A percentile compares a stretch with the other conserved stretches of the same genome.
Conservation (phyloP, 2,113 vertebrate genomes). For the Labeo catla region DNA sequence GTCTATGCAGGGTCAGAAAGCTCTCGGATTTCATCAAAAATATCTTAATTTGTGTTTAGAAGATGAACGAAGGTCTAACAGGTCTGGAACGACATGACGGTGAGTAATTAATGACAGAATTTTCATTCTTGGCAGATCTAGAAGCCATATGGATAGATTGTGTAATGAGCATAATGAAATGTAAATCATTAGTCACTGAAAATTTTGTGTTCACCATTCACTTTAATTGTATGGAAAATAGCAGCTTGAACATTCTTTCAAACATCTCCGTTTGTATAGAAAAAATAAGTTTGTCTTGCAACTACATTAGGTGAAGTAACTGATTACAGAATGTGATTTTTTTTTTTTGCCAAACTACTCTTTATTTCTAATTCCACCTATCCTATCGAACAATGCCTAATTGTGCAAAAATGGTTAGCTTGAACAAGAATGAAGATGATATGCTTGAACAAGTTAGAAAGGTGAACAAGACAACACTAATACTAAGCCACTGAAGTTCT, state of each 20-base stretch:
- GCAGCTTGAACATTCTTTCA: neutral
- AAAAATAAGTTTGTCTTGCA: neutral
- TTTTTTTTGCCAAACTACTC: neutral
- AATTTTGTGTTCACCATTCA: neutral
- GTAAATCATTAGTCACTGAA: neutral
- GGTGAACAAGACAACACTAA: slow-evolving; percentile 39
- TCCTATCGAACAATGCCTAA: slow-evolving; percentile 8
- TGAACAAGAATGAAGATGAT: slow-evolving; percentile 39
- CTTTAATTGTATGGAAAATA: neutral
- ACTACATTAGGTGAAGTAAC: neutral
- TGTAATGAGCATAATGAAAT: neutral
- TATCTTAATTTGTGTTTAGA: too few species aligned
- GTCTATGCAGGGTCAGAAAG: too few species aligned
- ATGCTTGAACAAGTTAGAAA: slow-evolving; percentile 56
- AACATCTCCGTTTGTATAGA: neutral
- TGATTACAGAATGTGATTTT: neutral
- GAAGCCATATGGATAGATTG: neutral
- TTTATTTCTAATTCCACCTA: neutral
- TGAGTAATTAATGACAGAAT: neutral
- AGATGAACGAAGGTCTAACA: too few species aligned
- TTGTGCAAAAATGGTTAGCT: slow-evolving; percentile 13
- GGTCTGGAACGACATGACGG: too few species aligned
- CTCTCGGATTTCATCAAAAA: too few species aligned
- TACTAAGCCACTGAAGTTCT: slow-evolving; percentile 42
- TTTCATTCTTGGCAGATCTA: too few species aligned